Evolutionary conservation across 2,888 invertebrate genomes (phyloP).

Genomic region (Lucinisca nassula): DNA sequence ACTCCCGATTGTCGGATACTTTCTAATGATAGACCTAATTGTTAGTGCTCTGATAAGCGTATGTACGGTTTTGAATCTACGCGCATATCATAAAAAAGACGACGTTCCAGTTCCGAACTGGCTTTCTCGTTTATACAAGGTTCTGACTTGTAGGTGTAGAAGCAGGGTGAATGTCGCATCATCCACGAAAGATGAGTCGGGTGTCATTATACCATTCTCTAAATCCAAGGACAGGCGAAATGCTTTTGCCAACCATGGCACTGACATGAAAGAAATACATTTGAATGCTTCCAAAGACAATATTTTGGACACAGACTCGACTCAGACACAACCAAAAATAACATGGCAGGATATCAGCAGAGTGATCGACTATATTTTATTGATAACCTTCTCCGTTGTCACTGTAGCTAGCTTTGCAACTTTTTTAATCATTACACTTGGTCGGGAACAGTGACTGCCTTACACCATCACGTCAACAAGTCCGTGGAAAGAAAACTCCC

Average conservation of each 20-base stretch:
- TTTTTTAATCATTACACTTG: neutral
- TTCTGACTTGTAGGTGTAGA: neutral
- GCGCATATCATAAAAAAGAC: neutral
- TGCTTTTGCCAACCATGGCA: neutral
- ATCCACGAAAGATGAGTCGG: neutral
- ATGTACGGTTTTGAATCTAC: neutral
- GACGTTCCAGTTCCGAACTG: neutral
- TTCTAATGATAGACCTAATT: constrained; percentile 23
- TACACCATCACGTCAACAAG: too few relatives aligned
- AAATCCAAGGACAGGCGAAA: neutral
- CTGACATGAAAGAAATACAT: neutral
- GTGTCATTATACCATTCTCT: neutral
- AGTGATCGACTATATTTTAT: neutral
- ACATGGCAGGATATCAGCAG: neutral
- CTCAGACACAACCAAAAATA: too few relatives aligned
- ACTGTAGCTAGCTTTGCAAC: constrained; percentile 9
- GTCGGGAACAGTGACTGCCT: too few relatives aligned
- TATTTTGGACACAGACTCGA: too few relatives aligned
- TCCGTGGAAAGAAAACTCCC: too few relatives aligned
- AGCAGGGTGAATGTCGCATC: neutral
- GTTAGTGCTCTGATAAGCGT: neutral
- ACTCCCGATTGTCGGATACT: constrained; percentile 58
- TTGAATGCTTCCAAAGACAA: neutral
- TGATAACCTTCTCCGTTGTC: neutral
- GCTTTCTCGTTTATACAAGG: neutral